Evolutionary conservation across 2,888 invertebrate genomes (phyloP), one percentile per base, ranked within the genome.

Genomic region (Hermodice carunculata): DNA sequence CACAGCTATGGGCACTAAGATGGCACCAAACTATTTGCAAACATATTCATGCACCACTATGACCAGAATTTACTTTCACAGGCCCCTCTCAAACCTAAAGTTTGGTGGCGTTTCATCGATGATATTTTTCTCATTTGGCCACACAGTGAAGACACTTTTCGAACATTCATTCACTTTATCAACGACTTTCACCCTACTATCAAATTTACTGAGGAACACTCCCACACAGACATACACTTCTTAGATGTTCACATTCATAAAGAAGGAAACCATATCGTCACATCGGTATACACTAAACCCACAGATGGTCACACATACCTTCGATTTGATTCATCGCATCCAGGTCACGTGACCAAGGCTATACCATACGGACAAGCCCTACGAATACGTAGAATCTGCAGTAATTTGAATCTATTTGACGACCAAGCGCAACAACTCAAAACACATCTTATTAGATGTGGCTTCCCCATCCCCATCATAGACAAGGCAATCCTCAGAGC

Each of bases 21-120:
- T 49, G 3, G 49, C 49, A 29, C 49, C 49, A 29, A 49, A 29
- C n/a, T n/a, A 49, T 49, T 31, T n/a, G 49, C 49, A 2, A 49
- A 49, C 29, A 49, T 49, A 5, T 49, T 24, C 28, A 49, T 49
- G 49, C n/a, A 8, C 28, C 14, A 49, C 29, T 14, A 31, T 31
- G 49, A 49, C n/a, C 2, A 26, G 32, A 3, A 6, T 2, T 14
- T 49, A 29, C 5, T 49, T 1, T 2, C 2, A 8, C 8, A 49
- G n/a, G 19, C 6, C 14, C 31, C 29, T 2, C 17, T 28, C 26
- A 49, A 24, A 28, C 49, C 49, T 11, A 28, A 8, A 2, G n/a
- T 4, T 2, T 49, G 49, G 49, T 2, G 14, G 2, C 22, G 49
- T 24, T 49, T 19, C n/a, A 49, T 49, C 3, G 49, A 49, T 14